A percentile compares a stretch with the other conserved stretches of the same genome.
Conservation (phyloP, 1,140 invertebrate genomes). For the Tetramorium simillimum region DNA sequence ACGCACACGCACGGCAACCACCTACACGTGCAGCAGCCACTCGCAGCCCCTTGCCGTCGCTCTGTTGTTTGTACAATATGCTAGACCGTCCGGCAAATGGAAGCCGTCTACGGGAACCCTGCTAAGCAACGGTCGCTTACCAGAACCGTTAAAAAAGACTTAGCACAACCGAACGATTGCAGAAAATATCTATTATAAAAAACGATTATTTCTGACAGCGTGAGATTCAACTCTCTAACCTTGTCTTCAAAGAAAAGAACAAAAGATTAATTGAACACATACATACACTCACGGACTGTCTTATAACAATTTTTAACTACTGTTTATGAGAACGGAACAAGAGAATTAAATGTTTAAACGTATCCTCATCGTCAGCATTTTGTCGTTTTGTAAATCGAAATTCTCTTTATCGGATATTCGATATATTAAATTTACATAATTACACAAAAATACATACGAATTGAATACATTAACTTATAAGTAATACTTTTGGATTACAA, state of each 20-base stretch:
- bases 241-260: background rate
- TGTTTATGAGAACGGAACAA: background rate
- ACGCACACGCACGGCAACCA: background rate
- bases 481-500: background rate
- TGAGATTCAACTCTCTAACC: background rate
- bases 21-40: background rate
- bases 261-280: background rate
- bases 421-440: background rate
- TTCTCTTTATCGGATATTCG: background rate
- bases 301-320: background rate
- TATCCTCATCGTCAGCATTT: background rate
- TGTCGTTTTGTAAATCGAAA: background rate
- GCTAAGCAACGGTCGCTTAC: constrained; percentile 31
- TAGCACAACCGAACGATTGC: background rate
- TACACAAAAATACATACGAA: background rate
- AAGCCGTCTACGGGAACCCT: constrained; percentile 61
- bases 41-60: background rate
- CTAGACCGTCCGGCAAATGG: constrained; percentile 54
- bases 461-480: background rate
- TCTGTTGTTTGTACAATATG: constrained; percentile 66
- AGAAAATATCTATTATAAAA: constrained; percentile 14
- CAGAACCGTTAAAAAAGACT: background rate
- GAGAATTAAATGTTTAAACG: background rate
- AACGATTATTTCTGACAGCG: background rate
- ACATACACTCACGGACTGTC: background rate